These are phyloP conservation scores for Melolontha melolontha DNA, from an alignment of 2,888 invertebrate species.

Conservation along the genomic window DNA sequence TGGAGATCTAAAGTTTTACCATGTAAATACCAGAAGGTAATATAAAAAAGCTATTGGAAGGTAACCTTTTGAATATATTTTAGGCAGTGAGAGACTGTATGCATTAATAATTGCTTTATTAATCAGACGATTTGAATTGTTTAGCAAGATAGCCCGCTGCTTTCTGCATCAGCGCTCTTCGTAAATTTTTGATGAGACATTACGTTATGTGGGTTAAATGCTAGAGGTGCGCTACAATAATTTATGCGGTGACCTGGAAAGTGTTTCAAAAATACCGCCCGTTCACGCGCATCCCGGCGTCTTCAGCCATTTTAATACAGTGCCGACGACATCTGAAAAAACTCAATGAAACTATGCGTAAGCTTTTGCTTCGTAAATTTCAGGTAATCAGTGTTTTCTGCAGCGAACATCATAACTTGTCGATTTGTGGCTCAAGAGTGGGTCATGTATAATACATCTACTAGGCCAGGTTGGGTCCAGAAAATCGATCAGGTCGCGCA, in stretches of 20 bases:
- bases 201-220: conserved; percentile 17
- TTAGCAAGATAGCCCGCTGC: not conserved
- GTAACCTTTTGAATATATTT: not conserved
- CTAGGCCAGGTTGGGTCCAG: conserved; percentile 62
- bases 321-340: not conserved
- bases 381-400: conserved; percentile 36
- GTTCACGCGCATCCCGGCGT: not conserved
- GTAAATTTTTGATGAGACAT: conserved; percentile 14
- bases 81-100: not conserved
- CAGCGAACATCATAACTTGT: conserved; percentile 49
- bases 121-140: not conserved
- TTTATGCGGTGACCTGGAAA: conserved; percentile 14
- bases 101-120: conserved; percentile 5
- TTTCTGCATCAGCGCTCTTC: conserved; percentile 7
- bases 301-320: not conserved
- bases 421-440: conserved; percentile 51
- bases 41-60: too few relatives aligned
- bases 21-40: too few relatives aligned
- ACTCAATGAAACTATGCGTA: not conserved
- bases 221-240: not conserved
- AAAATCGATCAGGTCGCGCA: conserved; percentile 61
- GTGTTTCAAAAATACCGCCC: conserved; percentile 2
- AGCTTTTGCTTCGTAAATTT: conserved; percentile 9
- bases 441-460: conserved; percentile 63
- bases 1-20: too few relatives aligned